A percentile compares a stretch with the other conserved stretches of the same genome.
Conservation (phyloP, 2,888 invertebrate species). For the Drosophila meridionalis region DNA sequence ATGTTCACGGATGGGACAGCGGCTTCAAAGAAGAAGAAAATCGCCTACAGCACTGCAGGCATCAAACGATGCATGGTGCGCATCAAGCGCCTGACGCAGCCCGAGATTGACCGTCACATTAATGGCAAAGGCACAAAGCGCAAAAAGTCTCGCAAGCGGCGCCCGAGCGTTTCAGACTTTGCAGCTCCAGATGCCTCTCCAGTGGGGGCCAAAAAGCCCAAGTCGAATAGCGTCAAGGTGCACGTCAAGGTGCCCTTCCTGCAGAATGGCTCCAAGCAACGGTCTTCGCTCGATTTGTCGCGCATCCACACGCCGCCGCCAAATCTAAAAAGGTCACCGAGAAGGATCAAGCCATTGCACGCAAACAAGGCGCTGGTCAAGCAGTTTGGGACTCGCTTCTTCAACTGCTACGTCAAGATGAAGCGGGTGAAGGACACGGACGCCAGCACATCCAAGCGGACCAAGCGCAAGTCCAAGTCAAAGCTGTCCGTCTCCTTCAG, state of each 20-base stretch:
- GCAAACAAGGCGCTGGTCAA: constrained; percentile 19
- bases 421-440: constrained; percentile 17
- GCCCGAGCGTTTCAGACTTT: neutral
- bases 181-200: neutral
- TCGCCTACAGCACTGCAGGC: too few species aligned
- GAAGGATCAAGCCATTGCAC: too few species aligned
- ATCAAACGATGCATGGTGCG: constrained; percentile 35
- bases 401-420: constrained; percentile 50
- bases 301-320: constrained; percentile 29
- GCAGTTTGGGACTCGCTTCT: constrained; percentile 45
- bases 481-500: constrained; percentile 80
- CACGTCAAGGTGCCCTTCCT: constrained; percentile 42
- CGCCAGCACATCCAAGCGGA: constrained; percentile 10
- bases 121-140: constrained; percentile 7
- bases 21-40: neutral
- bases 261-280: constrained; percentile 30
- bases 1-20: constrained; percentile 51
- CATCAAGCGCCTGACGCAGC: constrained; percentile 39
- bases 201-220: constrained; percentile 29
- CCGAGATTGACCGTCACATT: constrained; percentile 7
- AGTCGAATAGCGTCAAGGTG: constrained; percentile 14
- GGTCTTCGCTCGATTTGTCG: neutral
- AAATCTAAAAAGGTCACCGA: neutral
- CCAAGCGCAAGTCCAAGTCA: constrained; percentile 63
- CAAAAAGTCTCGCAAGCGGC: constrained; percentile 12